phyloP scores from a whole-genome alignment of 2,797 vertebrate species.

The Neosalanx taihuensis region DNA sequence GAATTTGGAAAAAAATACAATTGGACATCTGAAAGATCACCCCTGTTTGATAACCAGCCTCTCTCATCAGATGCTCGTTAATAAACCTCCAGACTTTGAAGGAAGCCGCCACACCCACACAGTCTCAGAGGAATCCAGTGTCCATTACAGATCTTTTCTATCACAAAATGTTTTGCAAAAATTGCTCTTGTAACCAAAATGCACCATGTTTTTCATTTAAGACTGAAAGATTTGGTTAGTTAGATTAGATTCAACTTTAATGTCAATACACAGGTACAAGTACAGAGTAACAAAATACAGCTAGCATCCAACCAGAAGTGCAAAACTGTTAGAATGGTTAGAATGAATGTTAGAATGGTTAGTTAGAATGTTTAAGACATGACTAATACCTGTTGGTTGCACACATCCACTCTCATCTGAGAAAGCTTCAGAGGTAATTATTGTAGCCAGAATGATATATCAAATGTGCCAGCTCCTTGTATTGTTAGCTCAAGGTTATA shows the following conservation, averaged over 20 bases:
- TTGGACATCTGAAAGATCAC: conserved; percentile 39
- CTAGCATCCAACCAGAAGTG: too few relatives aligned
- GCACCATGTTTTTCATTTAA: too few relatives aligned
- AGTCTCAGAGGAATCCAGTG: conserved; percentile 34
- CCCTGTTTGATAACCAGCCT: conserved; percentile 49
- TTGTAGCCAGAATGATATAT: conserved; percentile 30
- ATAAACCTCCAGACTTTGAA: conserved; percentile 37
- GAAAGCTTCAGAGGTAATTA: conserved; percentile 20
- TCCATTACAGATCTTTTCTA: background rate
- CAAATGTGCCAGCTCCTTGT: conserved; percentile 44
- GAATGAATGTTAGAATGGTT: too few relatives aligned
- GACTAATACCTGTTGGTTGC: too few relatives aligned
- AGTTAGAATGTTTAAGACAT: too few relatives aligned
- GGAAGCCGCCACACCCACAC: conserved; percentile 16
- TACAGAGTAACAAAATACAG: too few relatives aligned
- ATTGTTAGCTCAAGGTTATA: conserved; percentile 50
- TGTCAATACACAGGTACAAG: too few relatives aligned
- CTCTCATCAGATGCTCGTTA: conserved; percentile 53
- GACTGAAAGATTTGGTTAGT: too few relatives aligned
- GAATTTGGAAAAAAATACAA: conserved; percentile 42
- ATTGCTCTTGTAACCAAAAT: too few relatives aligned
- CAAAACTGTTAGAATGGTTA: too few relatives aligned
- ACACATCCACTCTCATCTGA: background rate
- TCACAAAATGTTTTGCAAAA: background rate
- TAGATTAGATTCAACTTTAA: too few relatives aligned